phyloP scores from a whole-genome alignment of 1,140 invertebrate species.

The Bactericera cockerelli region DNA sequence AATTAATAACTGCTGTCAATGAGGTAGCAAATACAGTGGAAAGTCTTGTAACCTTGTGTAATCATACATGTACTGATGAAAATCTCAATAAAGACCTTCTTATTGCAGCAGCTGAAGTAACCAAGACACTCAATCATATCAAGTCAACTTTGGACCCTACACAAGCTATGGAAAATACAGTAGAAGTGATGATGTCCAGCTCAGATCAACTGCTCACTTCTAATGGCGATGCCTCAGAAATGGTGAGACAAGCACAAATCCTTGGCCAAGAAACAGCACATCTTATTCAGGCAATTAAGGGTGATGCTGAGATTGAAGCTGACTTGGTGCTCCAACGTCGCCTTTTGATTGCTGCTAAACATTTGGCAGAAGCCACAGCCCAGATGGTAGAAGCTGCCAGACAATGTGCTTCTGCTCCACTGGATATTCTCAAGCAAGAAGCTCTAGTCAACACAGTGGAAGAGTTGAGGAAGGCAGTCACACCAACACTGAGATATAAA shows the following conservation, averaged over 20 bases:
- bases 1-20: constrained; percentile 78
- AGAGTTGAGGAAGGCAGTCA: constrained; percentile 70
- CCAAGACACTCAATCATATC: constrained; percentile 77
- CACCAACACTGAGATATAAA: constrained; percentile 59
- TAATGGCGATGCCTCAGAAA: constrained; percentile 71
- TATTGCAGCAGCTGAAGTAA: constrained; percentile 73
- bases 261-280: constrained; percentile 83
- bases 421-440: constrained; percentile 69
- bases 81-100: constrained; percentile 57
- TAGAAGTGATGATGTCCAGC: constrained; percentile 78
- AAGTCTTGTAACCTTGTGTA: constrained; percentile 71
- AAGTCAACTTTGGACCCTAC: neutral
- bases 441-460: constrained; percentile 75
- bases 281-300: constrained; percentile 83
- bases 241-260: constrained; percentile 83
- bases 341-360: constrained; percentile 78
- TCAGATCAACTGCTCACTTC: constrained; percentile 78
- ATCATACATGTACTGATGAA: constrained; percentile 48
- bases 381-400: constrained; percentile 94
- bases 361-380: constrained; percentile 88
- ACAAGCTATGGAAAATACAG: constrained; percentile 31
- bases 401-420: constrained; percentile 69
- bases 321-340: constrained; percentile 79
- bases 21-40: constrained; percentile 89
- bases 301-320: constrained; percentile 74